Base-by-base conservation (phyloP, 2,888 invertebrate species). In the Eupithecia subfuscata region DNA sequence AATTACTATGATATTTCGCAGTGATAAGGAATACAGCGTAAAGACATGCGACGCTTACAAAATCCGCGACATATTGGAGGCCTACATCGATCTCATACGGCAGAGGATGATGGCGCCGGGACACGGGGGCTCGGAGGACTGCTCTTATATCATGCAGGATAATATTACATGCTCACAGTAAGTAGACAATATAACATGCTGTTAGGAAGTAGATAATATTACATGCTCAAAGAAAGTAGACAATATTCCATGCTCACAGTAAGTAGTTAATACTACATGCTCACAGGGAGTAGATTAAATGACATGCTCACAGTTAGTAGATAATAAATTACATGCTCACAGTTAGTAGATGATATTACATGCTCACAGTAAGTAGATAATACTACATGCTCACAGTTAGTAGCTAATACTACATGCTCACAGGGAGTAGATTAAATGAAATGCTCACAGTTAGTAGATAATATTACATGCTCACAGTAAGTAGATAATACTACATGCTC, bases 41-140 rank as follows among this genome's bases (percentile, higher is more conserved):
- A 99, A 99, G 92, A 99, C 99, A 0, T 98, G 98, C 48, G 99
- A 99, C 91, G 99, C 99, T 4, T 98, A 98, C 89, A 99, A 99
- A 88, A 99, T 99, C 85, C 97, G 98, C 2, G 99, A 99, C 88
- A 96, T 99, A 73, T 98, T 99, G 86, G 98, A 99, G 82, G 99
- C 99, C 52, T 99, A 99, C 92, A 99, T 99, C 87, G 99, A 99
- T 91, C 99, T 99, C 87, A 99, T 99, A 84, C 93, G 99, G 78
- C 98, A 98, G 92, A 98, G 98, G 96, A 97, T 98, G 95, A 97
- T 98, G 89, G 97, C 98, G 30, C 52, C 70, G 25, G 63, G 18
- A 96, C 88, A 98, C 97, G 79, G 98, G 64, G 97, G 98, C 88
- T 18, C 14, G 0, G 97, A 97, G 87, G 76, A 76, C 5, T 65